These are phyloP conservation scores for Nycteola revayana DNA, from an alignment of 2,888 invertebrate species.

Conservation along the genomic window DNA sequence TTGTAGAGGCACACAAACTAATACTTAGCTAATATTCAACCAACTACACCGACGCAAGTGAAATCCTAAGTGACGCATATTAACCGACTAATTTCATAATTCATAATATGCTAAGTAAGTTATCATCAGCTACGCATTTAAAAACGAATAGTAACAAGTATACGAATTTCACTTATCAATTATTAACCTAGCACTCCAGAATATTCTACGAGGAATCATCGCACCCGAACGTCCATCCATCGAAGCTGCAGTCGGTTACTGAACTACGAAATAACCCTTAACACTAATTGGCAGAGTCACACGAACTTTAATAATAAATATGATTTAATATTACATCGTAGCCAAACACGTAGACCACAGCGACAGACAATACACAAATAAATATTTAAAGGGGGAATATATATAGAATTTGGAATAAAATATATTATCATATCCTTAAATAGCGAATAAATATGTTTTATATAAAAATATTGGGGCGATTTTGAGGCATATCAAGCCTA, in stretches of 20 bases:
- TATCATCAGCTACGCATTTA: slow-evolving; percentile 24
- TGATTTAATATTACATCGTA: slow-evolving; percentile 25
- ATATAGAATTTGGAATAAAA: slow-evolving; percentile 1
- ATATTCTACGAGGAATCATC: slow-evolving; percentile 9
- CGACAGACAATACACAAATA: slow-evolving; percentile 29
- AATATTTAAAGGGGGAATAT: slow-evolving; percentile 10
- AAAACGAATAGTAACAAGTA: slow-evolving; percentile 33
- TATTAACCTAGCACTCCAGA: slow-evolving; percentile 19
- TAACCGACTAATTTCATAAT: no score
- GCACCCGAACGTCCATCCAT: slow-evolving; percentile 20
- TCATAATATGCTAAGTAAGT: no score
- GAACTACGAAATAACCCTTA: slow-evolving; percentile 44
- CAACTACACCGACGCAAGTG: no score
- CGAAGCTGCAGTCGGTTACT: slow-evolving; percentile 58
- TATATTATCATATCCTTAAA: slow-evolving; percentile 15
- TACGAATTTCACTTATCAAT: slow-evolving; percentile 32
- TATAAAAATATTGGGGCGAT: slow-evolving; percentile 43
- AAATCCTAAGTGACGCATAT: no score
- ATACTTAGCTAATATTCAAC: no score
- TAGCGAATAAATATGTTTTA: slow-evolving; percentile 30
- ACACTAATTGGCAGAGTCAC: slow-evolving; percentile 50
- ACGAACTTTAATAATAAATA: slow-evolving; percentile 32
- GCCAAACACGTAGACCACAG: slow-evolving; percentile 39
- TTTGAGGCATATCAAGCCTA: slow-evolving; percentile 28
- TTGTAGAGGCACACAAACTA: no score